Evolutionary conservation across 2,797 vertebrate genomes (phyloP).

Genomic region (Austrolebias charrua): DNA sequence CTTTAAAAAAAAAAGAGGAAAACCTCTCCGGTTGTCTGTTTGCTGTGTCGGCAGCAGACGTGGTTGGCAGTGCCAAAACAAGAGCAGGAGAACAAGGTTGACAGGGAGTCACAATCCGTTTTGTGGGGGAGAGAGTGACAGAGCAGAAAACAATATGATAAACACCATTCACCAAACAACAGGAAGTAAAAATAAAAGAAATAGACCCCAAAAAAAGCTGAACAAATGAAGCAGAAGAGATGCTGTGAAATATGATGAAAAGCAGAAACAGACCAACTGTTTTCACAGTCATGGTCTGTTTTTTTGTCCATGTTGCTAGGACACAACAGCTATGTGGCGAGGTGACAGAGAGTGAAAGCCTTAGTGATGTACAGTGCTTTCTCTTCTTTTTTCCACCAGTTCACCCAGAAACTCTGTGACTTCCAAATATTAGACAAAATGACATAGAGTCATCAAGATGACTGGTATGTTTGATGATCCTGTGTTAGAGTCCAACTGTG

Average conservation of each 20-base stretch:
- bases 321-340: conserved; percentile 65
- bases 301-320: conserved; percentile 78
- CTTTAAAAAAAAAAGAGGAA: conserved; percentile 32
- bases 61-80: conserved; percentile 65
- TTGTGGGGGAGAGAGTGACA: not conserved
- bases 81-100: conserved; percentile 43
- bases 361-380: conserved; percentile 50
- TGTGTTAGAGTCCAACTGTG: too few species aligned
- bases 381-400: not conserved
- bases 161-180: conserved; percentile 2
- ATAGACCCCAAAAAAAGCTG: not conserved
- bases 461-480: too few species aligned
- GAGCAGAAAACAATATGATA: not conserved
- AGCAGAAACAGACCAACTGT: conserved; percentile 18
- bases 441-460: not conserved
- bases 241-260: not conserved
- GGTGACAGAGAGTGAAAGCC: conserved; percentile 34
- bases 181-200: conserved; percentile 1
- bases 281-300: conserved; percentile 51
- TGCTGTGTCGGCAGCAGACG: conserved; percentile 78
- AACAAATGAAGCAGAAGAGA: not conserved
- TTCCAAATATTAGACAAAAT: conserved; percentile 24
- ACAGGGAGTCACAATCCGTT: conserved; percentile 34
- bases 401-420: conserved; percentile 21
- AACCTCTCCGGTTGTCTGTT: conserved; percentile 60